phyloP scores from a whole-genome alignment of 2,888 invertebrate genomes.

The Ommatoiulus sabulosus region DNA sequence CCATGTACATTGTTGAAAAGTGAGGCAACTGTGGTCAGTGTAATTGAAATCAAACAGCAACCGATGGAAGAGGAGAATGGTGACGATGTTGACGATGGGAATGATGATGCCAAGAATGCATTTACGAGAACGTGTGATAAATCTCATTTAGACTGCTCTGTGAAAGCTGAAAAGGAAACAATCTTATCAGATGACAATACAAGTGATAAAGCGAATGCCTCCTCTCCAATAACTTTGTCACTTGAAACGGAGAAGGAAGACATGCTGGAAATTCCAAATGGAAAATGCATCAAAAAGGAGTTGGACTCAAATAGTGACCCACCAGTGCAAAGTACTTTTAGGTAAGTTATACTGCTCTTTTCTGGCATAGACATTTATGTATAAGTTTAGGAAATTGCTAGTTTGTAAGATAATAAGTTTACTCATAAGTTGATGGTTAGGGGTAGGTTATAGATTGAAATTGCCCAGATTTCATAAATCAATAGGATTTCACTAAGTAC shows the following conservation, averaged over 20 bases:
- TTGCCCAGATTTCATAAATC: no score
- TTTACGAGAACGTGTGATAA: slow-evolving; percentile 54
- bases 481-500: no score
- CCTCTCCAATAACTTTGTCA: slow-evolving; percentile 39
- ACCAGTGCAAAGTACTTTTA: not conserved
- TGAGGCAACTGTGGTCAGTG: slow-evolving; percentile 55
- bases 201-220: slow-evolving; percentile 62
- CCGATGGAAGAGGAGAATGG: slow-evolving; percentile 60
- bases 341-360: not conserved
- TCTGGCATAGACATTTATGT: not conserved
- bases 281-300: slow-evolving; percentile 33
- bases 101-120: slow-evolving; percentile 21
- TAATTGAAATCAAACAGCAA: slow-evolving; percentile 64
- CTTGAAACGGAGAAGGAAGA: slow-evolving; percentile 38
- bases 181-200: not conserved
- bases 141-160: slow-evolving; percentile 54
- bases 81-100: not conserved
- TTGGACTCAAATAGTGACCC: not conserved
- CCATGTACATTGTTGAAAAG: not conserved
- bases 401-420: no score
- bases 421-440: no score
- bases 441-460: no score
- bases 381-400: no score
- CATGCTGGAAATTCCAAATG: not conserved
- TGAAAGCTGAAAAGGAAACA: not conserved